Evolutionary conservation across 2,113 vertebrate species (phyloP), one percentile per base, ranked within the genome.

Genomic region (Rhinoptilus africanus): DNA sequence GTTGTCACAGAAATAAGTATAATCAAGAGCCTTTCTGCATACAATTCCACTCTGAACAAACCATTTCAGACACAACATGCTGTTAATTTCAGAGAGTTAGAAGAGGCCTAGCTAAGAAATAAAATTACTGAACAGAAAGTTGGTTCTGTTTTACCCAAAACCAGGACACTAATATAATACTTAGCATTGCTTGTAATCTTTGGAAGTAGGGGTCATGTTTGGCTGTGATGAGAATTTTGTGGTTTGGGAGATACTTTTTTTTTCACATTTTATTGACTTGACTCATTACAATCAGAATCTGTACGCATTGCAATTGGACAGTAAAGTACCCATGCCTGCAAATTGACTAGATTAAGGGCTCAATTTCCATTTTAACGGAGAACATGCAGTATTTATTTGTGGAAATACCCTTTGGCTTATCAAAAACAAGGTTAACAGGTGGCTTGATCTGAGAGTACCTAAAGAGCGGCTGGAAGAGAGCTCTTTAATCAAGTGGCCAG

Each of bases 401-500:
- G 57, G 91, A 91, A 95, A 82, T 89, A 94, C 53, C 84, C 92
- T 91, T 82, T 96, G 94, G 94, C 77, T 89, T 89, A 85, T 82
- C 57, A 76, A 80, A 96, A 88, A 77, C 79, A 85, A 88, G 86
- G 92, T 97, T 96, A 94, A 96, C 91, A 89, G 62, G 91, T 97
- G 89, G 77, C 84, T 95, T 92, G 77, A 73, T 87, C 89, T 89
- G 59, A 93, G 77, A 91, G 86, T 56, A 79, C 10, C 60, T 82
- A 81, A 95, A 92, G 66, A 91, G 69, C 2, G 0, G 32, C 62
- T 68, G 73, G 69, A 85, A 85, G 79, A 89, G 91, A 68, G 77
- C 86, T 93, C 80, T 93, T 88, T 91, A 96, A 97, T 95, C 91
- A 95, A 96, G 92, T 94, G 84, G 80, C 23, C 91, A 95, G 74